Percentiles rank a stretch among this genome's conserved stretches.
Evolutionary conservation across 2,888 invertebrate genomes (phyloP).

Genomic region (Periphyllus acericola): DNA sequence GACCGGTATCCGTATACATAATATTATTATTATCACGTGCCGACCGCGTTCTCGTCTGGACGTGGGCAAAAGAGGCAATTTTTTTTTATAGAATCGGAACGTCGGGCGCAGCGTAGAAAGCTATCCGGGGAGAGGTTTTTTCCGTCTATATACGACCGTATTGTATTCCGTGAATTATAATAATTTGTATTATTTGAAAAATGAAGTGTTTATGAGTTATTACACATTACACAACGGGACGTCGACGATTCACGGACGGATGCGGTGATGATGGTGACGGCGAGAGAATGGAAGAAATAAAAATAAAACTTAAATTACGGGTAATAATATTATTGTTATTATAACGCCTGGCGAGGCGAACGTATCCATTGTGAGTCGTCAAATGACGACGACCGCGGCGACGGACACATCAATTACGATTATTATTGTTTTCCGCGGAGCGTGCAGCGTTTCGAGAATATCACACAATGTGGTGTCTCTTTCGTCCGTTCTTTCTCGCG

Average conservation of each 20-base stretch:
- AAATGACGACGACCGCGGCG: neutral
- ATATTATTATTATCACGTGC: too few relatives aligned
- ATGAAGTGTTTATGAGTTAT: neutral
- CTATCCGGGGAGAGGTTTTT: neutral
- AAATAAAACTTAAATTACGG: conserved; percentile 1
- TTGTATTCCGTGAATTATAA: neutral
- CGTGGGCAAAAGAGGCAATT: too few relatives aligned
- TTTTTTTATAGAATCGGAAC: too few relatives aligned
- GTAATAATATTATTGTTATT: conserved; percentile 1
- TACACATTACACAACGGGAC: neutral
- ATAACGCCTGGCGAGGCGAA: neutral
- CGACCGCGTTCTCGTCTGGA: too few relatives aligned
- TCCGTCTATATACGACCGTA: neutral
- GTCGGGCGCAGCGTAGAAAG: too few relatives aligned
- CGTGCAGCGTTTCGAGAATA: neutral
- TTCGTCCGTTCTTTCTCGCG: too few relatives aligned
- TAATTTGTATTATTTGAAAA: neutral
- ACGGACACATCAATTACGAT: neutral
- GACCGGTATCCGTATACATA: too few relatives aligned
- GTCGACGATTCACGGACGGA: neutral
- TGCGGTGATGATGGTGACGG: neutral
- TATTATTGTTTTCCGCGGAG: neutral
- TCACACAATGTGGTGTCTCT: too few relatives aligned
- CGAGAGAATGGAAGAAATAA: neutral
- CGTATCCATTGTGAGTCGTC: neutral